These are phyloP conservation scores for Cavia porcellus DNA, from an alignment of 2,113 vertebrate genomes.

Conservation along the genomic window DNA sequence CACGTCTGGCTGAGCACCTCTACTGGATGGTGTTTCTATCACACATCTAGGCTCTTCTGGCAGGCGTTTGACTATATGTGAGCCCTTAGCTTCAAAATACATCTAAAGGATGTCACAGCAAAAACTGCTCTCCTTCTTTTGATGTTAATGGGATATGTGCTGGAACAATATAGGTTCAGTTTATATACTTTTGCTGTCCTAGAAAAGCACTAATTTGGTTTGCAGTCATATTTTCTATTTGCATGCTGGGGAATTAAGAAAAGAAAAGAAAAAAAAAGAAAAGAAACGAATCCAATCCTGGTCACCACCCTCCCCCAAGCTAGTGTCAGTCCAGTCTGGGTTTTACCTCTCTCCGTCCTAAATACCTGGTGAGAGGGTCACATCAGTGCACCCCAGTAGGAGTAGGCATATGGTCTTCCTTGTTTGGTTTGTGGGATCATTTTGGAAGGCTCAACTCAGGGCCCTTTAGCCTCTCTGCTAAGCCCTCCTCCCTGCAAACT, in stretches of 20 bases:
- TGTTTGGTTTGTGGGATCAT: conserved; percentile 45
- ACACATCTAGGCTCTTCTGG: conserved; percentile 65
- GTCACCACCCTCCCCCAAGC: conserved; percentile 62
- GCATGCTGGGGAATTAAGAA: conserved; percentile 83
- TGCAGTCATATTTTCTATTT: conserved; percentile 83
- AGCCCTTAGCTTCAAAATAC: conserved; percentile 81
- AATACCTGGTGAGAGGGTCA: background rate
- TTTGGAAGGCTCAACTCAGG: conserved; percentile 29
- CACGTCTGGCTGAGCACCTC: conserved; percentile 73
- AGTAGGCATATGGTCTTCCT: background rate
- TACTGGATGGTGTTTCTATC: conserved; percentile 69
- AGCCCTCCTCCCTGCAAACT: background rate
- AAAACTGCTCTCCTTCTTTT: conserved; percentile 79
- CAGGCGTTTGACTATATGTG: conserved; percentile 56
- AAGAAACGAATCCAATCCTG: conserved; percentile 2
- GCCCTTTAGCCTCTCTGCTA: background rate
- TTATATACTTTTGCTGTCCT: conserved; percentile 84
- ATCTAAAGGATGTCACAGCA: conserved; percentile 77
- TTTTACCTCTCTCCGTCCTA: conserved; percentile 80
- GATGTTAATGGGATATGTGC: conserved; percentile 84
- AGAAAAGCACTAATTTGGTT: conserved; percentile 84
- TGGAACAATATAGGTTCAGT: conserved; percentile 83
- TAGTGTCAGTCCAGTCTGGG: conserved; percentile 65
- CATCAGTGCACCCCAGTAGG: background rate
- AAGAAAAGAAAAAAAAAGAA: background rate